Evolutionary conservation across 2,113 vertebrate genomes (phyloP), one percentile per base, ranked within the genome.

Genomic region (Sigmodon hispidus): DNA sequence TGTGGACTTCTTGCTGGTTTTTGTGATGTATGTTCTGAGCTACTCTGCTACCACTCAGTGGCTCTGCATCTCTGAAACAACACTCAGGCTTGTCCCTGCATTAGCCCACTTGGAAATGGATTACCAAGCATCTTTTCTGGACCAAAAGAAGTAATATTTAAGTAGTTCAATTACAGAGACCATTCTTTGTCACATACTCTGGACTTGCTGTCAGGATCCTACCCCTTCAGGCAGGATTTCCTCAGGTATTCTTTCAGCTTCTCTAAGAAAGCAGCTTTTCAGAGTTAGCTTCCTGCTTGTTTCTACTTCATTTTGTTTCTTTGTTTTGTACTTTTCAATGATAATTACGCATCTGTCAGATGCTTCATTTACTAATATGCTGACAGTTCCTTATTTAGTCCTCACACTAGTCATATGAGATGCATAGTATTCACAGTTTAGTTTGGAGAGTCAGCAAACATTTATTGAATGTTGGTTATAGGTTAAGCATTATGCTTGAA

Each of bases 361-460:
- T 96, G 52, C 81, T 96, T 96, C 40, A 9, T 22, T 93, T 93
- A 93, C 40, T 89, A 72, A 40, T 81, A 88, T 59, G 45, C 89
- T 89, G 61, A 59, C 59, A 94, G 50, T 83, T 89, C 45, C 24
- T 89, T 93, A 89, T 86, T 91, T 89, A 95, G 76, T 72, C 83
- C 34, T 91, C 67, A 67, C 11, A 92, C 29, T 29, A 80, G 43
- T 94, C 59, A 91, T 57, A 48, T 91, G 48, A 59, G 40, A 87
- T 75, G 11, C 3, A 15, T 85, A 63, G 75, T 80, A 36, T 89
- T 45, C 48, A 76, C 79, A 76, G 91, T 96, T 96, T 89, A 75
- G 57, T 50, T 48, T 90, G 80, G 57, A 40, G 50, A 89, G 73
- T 91, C 40, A 89, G 80, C 67, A 87, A 86, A 85, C 40, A 69